Evolutionary conservation across 2,888 invertebrate genomes (phyloP), one percentile per base, ranked within the genome.

Genomic region (Gasteruption jaculator): DNA sequence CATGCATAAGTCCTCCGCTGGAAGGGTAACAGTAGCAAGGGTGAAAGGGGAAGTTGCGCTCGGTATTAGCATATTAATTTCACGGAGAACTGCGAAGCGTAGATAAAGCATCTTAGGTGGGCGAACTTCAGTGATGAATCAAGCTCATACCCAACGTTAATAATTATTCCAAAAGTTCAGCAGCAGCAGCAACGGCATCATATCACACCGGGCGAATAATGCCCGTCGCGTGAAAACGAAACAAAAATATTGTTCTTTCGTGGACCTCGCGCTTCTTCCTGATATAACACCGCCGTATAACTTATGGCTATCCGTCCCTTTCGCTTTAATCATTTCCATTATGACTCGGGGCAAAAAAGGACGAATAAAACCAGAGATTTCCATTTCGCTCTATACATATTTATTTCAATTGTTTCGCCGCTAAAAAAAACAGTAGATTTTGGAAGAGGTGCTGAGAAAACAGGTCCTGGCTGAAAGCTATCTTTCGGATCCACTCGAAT

Each of bases 41-140:
- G n/a, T n/a, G n/a, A n/a, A n/a, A n/a, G n/a, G n/a, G n/a, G n/a
- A n/a, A n/a, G n/a, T n/a, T n/a, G n/a, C n/a, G n/a, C n/a, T n/a
- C n/a, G 56, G 61, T 63, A 68, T 68, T 68, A 68, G 66, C 68
- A 68, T 68, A 68, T 68, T 68, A 68, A 68, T 68, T 68, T 64
- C 61, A 54, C 56, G 54, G 63, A 65, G 67, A n/a, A 65, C 63
- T 68, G 65, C 64, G 65, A 60, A 54, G 59, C 62, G 64, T 60
- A 68, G 68, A 68, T 68, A 68, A 68, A 68, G 65, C 67, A 68
- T 68, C 68, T 68, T 68, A 68, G 60, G 66, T 64, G 61, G 55
- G 63, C 60, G 60, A 68, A 68, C 64, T 68, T 68, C 56, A 57
- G 65, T 63, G 65, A 67, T 68, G 67, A 68, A 68, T 68, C 68